Percentiles rank a stretch among this genome's conserved stretches.
Conservation (phyloP, 2,113 vertebrate genomes). For the Laticauda laticaudata region DNA sequence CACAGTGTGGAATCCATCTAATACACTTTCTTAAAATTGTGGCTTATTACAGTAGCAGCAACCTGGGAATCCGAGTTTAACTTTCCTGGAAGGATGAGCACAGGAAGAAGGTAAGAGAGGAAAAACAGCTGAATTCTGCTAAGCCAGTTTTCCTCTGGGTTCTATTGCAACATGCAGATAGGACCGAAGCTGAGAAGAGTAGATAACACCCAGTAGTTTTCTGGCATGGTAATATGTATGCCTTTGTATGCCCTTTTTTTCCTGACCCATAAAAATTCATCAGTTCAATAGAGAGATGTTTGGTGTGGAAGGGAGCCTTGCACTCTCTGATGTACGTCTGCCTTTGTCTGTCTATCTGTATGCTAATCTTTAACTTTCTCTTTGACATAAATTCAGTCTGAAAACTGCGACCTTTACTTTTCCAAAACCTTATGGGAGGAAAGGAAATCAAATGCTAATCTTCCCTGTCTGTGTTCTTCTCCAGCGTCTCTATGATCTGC, state of each 20-base stretch:
- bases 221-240: not conserved
- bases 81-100: not conserved
- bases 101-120: not conserved
- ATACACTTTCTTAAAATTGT: not conserved
- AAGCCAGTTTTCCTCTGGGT: not conserved
- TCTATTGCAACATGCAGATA: not conserved
- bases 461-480: constrained; percentile 25
- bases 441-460: constrained; percentile 28
- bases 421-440: not conserved
- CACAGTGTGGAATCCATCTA: not conserved
- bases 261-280: not conserved
- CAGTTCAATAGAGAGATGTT: not conserved
- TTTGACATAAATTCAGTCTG: not conserved
- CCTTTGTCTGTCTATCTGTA: not conserved
- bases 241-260: not conserved
- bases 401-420: not conserved
- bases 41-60: not conserved
- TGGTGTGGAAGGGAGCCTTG: not conserved
- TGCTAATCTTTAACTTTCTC: not conserved
- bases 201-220: not conserved
- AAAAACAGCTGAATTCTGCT: not conserved
- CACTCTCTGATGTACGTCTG: not conserved
- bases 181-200: not conserved
- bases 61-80: not conserved
- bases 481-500: constrained; percentile 33